Conservation (phyloP, 64 coral and sea anemone species). For the Dendronephthya gigantea region DNA sequence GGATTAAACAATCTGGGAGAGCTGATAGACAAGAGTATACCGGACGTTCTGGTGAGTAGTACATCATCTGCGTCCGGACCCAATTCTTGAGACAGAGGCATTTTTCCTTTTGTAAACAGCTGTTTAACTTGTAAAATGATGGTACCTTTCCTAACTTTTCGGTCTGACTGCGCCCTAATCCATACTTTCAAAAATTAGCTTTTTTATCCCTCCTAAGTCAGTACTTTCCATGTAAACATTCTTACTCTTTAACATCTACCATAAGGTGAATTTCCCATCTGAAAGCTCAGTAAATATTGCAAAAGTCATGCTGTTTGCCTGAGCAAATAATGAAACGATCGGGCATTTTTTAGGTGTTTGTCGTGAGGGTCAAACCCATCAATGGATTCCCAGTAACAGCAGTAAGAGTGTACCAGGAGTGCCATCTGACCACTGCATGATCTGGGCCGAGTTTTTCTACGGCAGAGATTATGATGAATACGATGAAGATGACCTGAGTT, state of each 20-base stretch:
- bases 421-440: background rate
- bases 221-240: too few species aligned
- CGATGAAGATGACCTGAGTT: background rate
- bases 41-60: background rate
- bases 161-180: too few species aligned
- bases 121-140: too few species aligned
- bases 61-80: background rate
- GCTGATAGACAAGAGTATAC: background rate
- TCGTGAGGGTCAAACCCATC: background rate
- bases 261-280: too few species aligned
- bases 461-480: background rate
- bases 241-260: too few species aligned
- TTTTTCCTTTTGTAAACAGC: too few species aligned
- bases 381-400: background rate
- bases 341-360: background rate
- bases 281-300: too few species aligned
- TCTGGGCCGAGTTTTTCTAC: background rate
- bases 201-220: too few species aligned
- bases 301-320: background rate
- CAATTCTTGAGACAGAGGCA: too few species aligned
- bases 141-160: too few species aligned
- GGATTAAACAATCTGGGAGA: background rate
- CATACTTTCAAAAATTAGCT: too few species aligned
- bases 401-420: background rate
- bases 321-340: background rate